A percentile compares a stretch with the other conserved stretches of the same genome.
Evolutionary conservation across 1,140 invertebrate genomes (phyloP).

Genomic region (Luehdorfia chinensis): DNA sequence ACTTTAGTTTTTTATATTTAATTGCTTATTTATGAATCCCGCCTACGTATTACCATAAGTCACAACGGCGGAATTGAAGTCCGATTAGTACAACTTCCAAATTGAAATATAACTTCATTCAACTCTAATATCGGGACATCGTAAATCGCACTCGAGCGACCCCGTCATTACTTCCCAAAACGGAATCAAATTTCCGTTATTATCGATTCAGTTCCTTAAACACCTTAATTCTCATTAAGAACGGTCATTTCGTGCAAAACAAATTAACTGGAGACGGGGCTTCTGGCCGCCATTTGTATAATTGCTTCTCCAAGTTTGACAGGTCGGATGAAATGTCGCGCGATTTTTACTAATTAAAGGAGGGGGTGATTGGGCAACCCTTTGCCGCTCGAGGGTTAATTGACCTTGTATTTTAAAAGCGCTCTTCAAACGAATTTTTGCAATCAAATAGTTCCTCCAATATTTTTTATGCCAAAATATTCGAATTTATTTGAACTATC

Average conservation of each 20-base stretch:
- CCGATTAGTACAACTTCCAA: no score
- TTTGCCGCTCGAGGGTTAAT: slow-evolving; percentile 23
- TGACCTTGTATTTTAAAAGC: not conserved
- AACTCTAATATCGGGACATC: slow-evolving; percentile 11
- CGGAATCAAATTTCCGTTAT: slow-evolving; percentile 56
- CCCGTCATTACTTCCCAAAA: slow-evolving; percentile 51
- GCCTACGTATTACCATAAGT: no score
- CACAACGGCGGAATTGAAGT: no score
- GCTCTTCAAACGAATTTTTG: not conserved
- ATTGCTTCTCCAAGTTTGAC: slow-evolving; percentile 55
- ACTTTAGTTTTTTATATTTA: no score
- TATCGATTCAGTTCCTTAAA: slow-evolving; percentile 59
- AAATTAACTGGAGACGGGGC: slow-evolving; percentile 56
- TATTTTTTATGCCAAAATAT: not conserved
- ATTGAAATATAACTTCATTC: not conserved
- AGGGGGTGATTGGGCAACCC: slow-evolving; percentile 27
- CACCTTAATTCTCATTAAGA: slow-evolving; percentile 70
- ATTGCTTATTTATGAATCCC: no score
- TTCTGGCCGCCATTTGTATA: slow-evolving; percentile 43
- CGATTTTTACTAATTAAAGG: slow-evolving; percentile 69
- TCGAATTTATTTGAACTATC: no score
- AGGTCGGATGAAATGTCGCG: slow-evolving; percentile 63
- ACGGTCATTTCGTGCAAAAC: slow-evolving; percentile 63
- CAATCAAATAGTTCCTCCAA: not conserved
- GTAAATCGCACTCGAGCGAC: slow-evolving; percentile 23